Percentiles rank a stretch among this genome's conserved stretches.
These are phyloP conservation scores for Pterocles burchelli DNA, from an alignment of 2,113 vertebrate genomes.

Conservation along the genomic window DNA sequence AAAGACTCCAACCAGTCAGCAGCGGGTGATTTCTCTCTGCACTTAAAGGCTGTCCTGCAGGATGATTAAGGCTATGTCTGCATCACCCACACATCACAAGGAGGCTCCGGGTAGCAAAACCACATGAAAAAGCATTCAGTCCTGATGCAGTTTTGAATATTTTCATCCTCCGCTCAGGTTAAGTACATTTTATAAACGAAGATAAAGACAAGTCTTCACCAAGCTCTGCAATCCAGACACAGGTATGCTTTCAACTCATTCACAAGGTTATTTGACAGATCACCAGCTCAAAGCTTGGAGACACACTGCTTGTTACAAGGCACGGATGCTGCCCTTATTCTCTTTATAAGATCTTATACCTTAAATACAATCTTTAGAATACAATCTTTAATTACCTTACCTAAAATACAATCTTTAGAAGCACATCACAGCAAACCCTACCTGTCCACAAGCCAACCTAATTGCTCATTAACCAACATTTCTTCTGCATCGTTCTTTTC, in stretches of 20 bases:
- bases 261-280: neutral
- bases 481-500: neutral
- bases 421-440: rapidly evolving
- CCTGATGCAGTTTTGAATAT: no score
- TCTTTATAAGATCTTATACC: neutral
- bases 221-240: neutral
- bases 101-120: neutral
- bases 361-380: neutral
- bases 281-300: neutral
- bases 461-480: neutral
- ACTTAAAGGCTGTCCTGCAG: neutral
- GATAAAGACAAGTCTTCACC: neutral
- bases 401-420: neutral
- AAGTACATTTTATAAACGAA: neutral
- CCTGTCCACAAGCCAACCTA: neutral
- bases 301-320: neutral
- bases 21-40: rapidly evolving
- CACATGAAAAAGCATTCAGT: neutral
- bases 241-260: neutral
- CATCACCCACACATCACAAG: neutral
- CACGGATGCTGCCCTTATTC: neutral
- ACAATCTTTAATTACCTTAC: no score
- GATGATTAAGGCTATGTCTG: neutral
- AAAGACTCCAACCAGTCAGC: rapidly evolving
- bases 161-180: neutral